Evolutionary conservation across 2,797 vertebrate species (phyloP), one percentile per base, ranked within the genome.

Genomic region (Gorsachius magnificus): DNA sequence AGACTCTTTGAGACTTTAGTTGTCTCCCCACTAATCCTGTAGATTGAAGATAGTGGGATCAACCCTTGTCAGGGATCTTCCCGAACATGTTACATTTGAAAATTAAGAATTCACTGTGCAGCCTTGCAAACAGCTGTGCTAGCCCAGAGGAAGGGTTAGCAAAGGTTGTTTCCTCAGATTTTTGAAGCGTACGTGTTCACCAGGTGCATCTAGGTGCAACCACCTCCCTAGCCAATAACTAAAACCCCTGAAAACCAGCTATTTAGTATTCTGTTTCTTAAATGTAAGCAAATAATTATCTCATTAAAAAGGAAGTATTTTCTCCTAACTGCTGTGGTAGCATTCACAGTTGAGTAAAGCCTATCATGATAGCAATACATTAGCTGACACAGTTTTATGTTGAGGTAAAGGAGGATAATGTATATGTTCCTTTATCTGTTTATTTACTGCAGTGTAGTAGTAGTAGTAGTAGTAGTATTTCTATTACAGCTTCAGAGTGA

Each of bases 171-270:
- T 86, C 29, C 63, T 13, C 12, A 74, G 48, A 24, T 68, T 54
- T 81, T 8, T 20, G 63, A 85, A 58, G n/a, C 12, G 9, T 46
- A 4, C 1, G 0, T 45, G 11, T 51, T 65, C 0, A 0, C 61
- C 26, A 19, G 3, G 6, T 76, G 6, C 50, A 11, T 60, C 26
- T 80, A 35, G 6, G 20, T 72, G 35, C 45, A 69, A 26, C 26
- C 5, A 20, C 25, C 11, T 78, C 13, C 10, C 53, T 65, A 64
- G 11, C 43, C 56, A 77, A 15, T 82, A 70, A 61, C 3, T 57
- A 36, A 45, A 75, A 74, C 9, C 18, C 13, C 18, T 63, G 50
- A 41, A 64, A 79, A 28, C 13, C 13, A 56, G 6, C 11, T 46
- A 1, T 29, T 61, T 76, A 38, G 1, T 33, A 8, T 10, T 70